These are phyloP conservation scores for Xiphophorus hellerii DNA, from an alignment of 2,113 vertebrate species.

Conservation along the genomic window DNA sequence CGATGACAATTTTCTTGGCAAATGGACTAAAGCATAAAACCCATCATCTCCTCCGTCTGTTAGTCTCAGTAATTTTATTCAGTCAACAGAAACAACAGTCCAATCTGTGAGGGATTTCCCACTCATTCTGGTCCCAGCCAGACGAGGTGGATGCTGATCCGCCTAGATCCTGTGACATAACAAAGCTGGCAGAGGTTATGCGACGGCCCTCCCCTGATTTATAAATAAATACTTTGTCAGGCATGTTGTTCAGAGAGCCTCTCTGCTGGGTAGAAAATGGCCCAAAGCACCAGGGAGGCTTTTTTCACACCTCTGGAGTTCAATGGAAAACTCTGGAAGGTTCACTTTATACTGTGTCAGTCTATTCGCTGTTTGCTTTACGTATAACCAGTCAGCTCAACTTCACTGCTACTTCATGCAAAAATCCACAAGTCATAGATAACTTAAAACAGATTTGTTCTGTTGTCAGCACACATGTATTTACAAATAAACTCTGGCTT, in stretches of 20 bases:
- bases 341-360: neutral
- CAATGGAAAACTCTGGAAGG: conserved; percentile 1
- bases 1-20: neutral
- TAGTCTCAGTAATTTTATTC: conserved; percentile 25
- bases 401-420: neutral
- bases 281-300: conserved; percentile 3
- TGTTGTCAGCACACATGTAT: no score
- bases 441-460: neutral
- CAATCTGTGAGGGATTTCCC: conserved; percentile 62
- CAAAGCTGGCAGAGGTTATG: conserved; percentile 68
- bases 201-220: conserved; percentile 56
- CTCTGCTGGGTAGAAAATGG: conserved; percentile 28
- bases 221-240: conserved; percentile 75
- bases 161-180: conserved; percentile 79
- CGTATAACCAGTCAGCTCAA: neutral
- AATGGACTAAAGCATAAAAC: neutral
- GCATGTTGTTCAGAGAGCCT: conserved; percentile 44
- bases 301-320: conserved; percentile 37
- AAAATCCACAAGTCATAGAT: neutral
- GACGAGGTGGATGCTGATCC: conserved; percentile 72
- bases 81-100: conserved; percentile 30
- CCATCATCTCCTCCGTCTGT: conserved; percentile 11
- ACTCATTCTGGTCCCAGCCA: conserved; percentile 62
- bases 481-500: no score
- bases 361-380: neutral